Evolutionary conservation across 2,888 invertebrate species (phyloP), one percentile per base, ranked within the genome.

Genomic region (Allophyes oxyacanthae): DNA sequence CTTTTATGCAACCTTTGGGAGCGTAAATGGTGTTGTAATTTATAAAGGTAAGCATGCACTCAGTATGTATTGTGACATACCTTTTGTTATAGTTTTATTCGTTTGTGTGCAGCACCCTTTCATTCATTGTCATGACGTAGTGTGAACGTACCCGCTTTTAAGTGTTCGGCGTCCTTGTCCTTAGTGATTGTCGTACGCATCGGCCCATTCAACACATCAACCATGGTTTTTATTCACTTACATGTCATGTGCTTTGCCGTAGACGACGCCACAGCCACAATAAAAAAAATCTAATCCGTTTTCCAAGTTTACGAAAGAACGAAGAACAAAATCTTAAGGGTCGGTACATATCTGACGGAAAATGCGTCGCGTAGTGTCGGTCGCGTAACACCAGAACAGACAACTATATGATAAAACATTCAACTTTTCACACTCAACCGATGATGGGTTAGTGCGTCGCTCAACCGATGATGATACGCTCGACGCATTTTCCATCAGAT

Each of bases 31-130:
- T 92, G 89, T 90, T 88, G 87, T 91, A 89, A 91, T 90, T 91
- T 90, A 87, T 88, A 88, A 92, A 94, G 94, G 94, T 94, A 94
- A 94, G 94, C 94, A 92, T 92, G 92, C 91, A 92, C 89, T 89
- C 83, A 86, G 89, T 89, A 88, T 89, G 90, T 91, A 89, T 84
- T 80, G 70, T 73, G 67, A 65, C 61, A 70, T 67, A 70, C 76
- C 64, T 83, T 85, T 78, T 73, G 78, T 36, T 78, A 74, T 79
- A n/a, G 72, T 72, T 79, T 71, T 2, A 28, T 28, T 68, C 54
- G 46, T 78, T 81, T 61, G 79, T 79, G 59, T 64, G 52, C 79
- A 77, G 70, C 63, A 62, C 62, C 65, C 49, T 53, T 67, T 58
- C 74, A 73, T 72, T 79, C 72, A 71, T 77, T 69, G 55, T 66